A percentile compares a stretch with the other conserved stretches of the same genome.
phyloP scores from a whole-genome alignment of 2,888 invertebrate genomes.

The Eupithecia pulchellata region DNA sequence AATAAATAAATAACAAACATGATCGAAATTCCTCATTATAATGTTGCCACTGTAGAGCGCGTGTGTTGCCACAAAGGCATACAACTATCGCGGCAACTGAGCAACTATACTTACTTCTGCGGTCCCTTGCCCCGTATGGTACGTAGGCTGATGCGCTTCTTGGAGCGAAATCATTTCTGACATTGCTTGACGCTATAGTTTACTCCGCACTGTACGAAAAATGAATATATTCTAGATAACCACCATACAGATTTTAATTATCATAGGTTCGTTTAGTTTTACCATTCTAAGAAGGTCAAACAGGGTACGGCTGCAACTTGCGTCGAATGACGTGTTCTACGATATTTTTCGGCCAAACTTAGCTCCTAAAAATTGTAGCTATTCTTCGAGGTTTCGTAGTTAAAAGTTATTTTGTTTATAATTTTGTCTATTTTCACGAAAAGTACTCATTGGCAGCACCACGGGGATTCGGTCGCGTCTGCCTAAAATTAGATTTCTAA shows the following conservation, averaged over 20 bases:
- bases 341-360: background rate
- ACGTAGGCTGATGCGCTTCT: slow-evolving; percentile 19
- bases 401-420: background rate
- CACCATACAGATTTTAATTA: background rate
- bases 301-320: background rate
- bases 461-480: background rate
- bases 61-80: slow-evolving; percentile 62
- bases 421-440: background rate
- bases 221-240: background rate
- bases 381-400: no score
- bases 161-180: slow-evolving; percentile 5
- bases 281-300: background rate
- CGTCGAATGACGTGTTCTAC: background rate
- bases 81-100: slow-evolving; percentile 58
- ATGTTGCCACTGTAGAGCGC: slow-evolving; percentile 50
- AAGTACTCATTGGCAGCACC: background rate
- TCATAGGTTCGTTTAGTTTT: background rate
- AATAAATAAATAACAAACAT: background rate
- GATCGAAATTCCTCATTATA: background rate
- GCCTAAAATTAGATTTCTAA: background rate
- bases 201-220: background rate
- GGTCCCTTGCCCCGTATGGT: slow-evolving; percentile 24
- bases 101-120: slow-evolving; percentile 52
- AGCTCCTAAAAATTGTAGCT: no score
- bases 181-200: background rate